A percentile compares a stretch with the other conserved stretches of the same genome.
Conservation (phyloP, 2,888 invertebrate species). For the Callyntrura sp. region DNA sequence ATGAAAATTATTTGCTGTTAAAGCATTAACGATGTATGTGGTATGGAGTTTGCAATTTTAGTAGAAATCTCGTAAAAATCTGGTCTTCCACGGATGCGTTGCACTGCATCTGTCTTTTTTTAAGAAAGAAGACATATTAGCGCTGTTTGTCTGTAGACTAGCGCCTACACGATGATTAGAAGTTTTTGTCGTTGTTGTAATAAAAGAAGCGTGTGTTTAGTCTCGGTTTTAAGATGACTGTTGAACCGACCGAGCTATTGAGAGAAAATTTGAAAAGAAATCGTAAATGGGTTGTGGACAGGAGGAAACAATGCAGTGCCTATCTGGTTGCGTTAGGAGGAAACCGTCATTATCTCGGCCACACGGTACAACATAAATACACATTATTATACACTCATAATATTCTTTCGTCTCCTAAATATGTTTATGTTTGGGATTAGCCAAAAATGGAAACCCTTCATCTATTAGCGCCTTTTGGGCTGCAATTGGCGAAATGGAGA, state of each 20-base stretch:
- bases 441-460: slow-evolving; percentile 37
- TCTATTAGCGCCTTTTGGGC: slow-evolving; percentile 26
- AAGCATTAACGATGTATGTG: background rate
- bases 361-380: no score
- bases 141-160: background rate
- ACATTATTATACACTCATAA: background rate
- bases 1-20: background rate
- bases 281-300: background rate
- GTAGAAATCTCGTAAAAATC: background rate
- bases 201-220: no score
- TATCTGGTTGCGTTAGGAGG: background rate
- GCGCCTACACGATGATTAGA: background rate
- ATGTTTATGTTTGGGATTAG: slow-evolving; percentile 43
- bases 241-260: no score
- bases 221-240: no score
- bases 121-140: no score
- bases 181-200: no score
- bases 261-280: background rate
- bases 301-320: background rate
- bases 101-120: no score
- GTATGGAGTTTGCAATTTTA: background rate
- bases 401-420: slow-evolving; percentile 5
- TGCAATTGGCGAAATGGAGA: background rate
- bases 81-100: no score
- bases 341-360: background rate